A percentile compares a stretch with the other conserved stretches of the same genome.
Conservation (phyloP, 2,888 invertebrate species). For the Drepanosiphum platanoidis region DNA sequence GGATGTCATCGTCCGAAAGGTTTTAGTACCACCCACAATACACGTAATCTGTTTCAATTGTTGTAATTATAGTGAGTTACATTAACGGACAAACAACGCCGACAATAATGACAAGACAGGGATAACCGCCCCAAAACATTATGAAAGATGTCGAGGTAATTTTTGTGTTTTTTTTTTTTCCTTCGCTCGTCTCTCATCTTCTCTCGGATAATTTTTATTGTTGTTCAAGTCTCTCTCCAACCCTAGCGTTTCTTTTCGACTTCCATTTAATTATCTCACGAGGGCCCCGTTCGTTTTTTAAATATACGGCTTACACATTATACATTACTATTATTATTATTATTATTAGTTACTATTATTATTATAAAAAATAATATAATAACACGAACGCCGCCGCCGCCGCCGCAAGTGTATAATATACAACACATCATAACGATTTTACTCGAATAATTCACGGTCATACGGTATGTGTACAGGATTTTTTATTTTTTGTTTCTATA, state of each 20-base stretch:
- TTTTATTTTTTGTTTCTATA: neutral
- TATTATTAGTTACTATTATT: too few relatives aligned
- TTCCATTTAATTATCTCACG: conserved; percentile 54
- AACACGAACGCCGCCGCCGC: neutral
- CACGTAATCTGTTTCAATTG: conserved; percentile 58
- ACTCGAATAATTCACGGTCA: conserved; percentile 34
- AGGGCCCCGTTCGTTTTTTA: conserved; percentile 19
- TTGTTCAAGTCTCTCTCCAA: conserved; percentile 36
- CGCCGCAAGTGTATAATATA: too few relatives aligned
- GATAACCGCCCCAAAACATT: conserved; percentile 47
- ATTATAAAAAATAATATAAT: conserved; percentile 17
- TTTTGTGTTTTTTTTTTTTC: conserved; percentile 26
- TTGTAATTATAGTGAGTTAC: conserved; percentile 49
- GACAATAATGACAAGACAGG: conserved; percentile 58
- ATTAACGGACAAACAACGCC: conserved; percentile 58
- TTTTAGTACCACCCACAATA: conserved; percentile 57
- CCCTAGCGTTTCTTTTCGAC: conserved; percentile 15
- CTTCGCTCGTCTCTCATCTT: conserved; percentile 8
- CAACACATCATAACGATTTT: neutral
- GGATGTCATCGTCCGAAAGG: conserved; percentile 54
- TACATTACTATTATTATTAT: too few relatives aligned
- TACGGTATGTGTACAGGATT: neutral
- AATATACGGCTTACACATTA: conserved; percentile 6
- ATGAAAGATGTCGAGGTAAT: conserved; percentile 31
- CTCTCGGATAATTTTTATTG: conserved; percentile 35